Base-by-base conservation (phyloP, 2,888 invertebrate species). In the Ornithoptera alexandrae region DNA sequence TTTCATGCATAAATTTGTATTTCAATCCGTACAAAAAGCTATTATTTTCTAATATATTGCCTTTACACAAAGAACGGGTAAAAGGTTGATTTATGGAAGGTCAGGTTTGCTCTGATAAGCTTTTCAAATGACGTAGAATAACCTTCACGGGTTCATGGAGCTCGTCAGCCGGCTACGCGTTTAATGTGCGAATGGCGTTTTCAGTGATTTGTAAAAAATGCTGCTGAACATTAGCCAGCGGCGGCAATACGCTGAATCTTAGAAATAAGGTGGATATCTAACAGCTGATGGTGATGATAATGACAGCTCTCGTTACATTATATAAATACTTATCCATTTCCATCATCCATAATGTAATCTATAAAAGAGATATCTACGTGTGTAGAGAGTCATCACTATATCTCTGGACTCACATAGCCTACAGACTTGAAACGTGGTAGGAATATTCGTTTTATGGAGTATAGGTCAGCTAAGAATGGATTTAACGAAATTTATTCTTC, bases 61-160 rank as follows among this genome's bases (percentile, higher is more conserved):
- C 42, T 58, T 60, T 12, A 65, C 58, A 57, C 8, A 57, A 65
- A 65, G 50, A 22, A 61, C 61, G 36, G 62, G 61, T 57, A 57
- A 65, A 56, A 53, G 62, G 50, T 50, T 57, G 67, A 61, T 65
- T 61, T 65, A 58, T 69, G 15, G 22, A 62, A 62, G 69, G 69
- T 65, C 69, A 69, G 46, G 65, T 62, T 61, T 56, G 46, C 42
- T 53, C 42, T 65, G 61, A 65, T 69, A 65, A 69, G 61, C 61
- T 42, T 69, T 65, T 69, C 50, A 57, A 57, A 46, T 60, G 42
- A 60, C 62, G 61, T 65, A 58, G 53, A 57, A 36, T 57, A 57
- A 69, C 69, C 65, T 65, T 58, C 46, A 62, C 36, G 20, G 65
- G 30, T 57, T 61, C 62, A 69, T 36, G 30, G 62, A 61, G 56